Evolutionary conservation across 1,140 invertebrate species (phyloP), one percentile per base, ranked within the genome.

Genomic region (Bombyx mori): DNA sequence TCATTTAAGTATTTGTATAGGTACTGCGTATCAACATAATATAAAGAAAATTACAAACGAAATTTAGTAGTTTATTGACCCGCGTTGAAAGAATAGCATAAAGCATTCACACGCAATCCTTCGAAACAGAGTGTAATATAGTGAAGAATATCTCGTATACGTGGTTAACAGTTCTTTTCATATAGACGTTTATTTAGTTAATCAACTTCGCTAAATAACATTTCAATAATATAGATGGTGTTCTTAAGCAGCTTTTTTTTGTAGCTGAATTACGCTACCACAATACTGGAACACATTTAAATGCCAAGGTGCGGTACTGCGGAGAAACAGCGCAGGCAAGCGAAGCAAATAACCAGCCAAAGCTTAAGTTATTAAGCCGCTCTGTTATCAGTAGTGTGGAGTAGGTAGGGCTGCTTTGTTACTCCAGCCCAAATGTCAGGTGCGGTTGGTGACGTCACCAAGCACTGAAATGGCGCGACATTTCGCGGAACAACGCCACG

Each of bases 351-450:
- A 82, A 80, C 73, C 73, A 63, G 63, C 63, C 63, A 76, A 71
- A 75, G 69, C 73, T 35, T 3, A 35, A 35, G 26, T 35, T 75
- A 80, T 82, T 81, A 82, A 79, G 72, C 68, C 71, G 69, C 75
- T 73, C 65, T 67, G 75, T 81, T 82, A 83, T 82, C 80, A 81
- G 69, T 60, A 51, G 51, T 56, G 69, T 62, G 67, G 70, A 5
- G 66, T 64, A 81, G 82, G 82, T 79, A 73, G 80, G 82, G 79
- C 82, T 75, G 70, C 68, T 73, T 77, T 82, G 79, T 80, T 77
- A 77, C 80, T 75, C 67, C 68, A 69, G 71, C 62, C 71, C 58
- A 83, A 86, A 86, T 82, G 82, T 74, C 82, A 86, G 82, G 82
- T 77, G 82, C 73, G 82, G 80, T 72, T 58, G 54, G 71, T 82